Evolutionary conservation across 2,888 invertebrate genomes (phyloP), one percentile per base, ranked within the genome.

Genomic region (Drosophila differens): DNA sequence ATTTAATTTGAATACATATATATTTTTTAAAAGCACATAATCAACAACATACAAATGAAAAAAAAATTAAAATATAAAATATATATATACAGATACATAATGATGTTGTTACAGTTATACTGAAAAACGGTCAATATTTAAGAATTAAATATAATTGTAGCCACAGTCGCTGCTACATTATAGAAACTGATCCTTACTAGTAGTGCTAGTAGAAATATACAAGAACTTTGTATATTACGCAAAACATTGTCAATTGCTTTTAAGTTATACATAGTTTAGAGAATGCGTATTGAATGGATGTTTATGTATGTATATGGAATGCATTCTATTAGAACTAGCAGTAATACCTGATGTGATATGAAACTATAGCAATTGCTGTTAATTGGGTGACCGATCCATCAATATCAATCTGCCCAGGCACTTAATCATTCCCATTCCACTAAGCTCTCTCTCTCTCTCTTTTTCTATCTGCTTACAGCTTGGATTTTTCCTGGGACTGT

Each of bases 401-500:
- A 44, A 79, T 60, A 32, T 41, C 22, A 44, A 79, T 60, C 65
- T 41, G 47, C 19, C 65, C 69, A 85, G 89, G 89, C 85, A 85
- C 85, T 88, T 82, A 60, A 71, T 66, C 25, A 30, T 59, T 28
- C 39, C n/a, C 16, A 7, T 14, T 28, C 16, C 35, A 3, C 14
- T 22, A 25, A 25, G 37, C 37, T 37, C 7, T 37, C 37, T 16
- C 16, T 16, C 5, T 10, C 33, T 12, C 33, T 12, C 1, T n/a
- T n/a, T 19, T 4, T 1, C 35, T 47, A 33, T 25, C 30, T 52
- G 19, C 35, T 70, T 66, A 85, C 9, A 93, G 88, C 79, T 93
- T 93, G 2, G 93, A 93, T 39, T 74, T 83, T 22, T 57, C 75
- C 68, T 91, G 92, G 5, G 78, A 47, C 64, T 78, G 77, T 6